A percentile compares a stretch with the other conserved stretches of the same genome.
phyloP scores from a whole-genome alignment of 2,797 vertebrate genomes.

The Cryptoprocta ferox region DNA sequence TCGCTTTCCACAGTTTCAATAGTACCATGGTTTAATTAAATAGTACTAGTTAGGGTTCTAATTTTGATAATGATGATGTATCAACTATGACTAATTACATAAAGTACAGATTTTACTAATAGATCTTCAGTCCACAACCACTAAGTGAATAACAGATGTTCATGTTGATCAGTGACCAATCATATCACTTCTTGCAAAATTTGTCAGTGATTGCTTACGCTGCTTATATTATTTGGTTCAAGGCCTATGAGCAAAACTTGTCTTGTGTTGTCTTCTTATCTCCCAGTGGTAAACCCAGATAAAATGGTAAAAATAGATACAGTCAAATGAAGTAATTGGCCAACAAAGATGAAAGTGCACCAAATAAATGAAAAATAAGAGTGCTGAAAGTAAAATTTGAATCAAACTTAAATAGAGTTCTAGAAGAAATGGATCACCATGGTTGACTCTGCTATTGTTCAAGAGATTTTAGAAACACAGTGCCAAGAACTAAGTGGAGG shows the following conservation, averaged over 20 bases:
- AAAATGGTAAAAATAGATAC: not conserved
- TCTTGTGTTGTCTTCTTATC: not conserved
- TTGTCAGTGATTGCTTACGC: not conserved
- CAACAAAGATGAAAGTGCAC: not conserved
- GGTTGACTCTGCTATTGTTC: not conserved
- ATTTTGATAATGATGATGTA: not conserved
- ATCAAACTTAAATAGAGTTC: not conserved
- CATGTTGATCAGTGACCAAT: not conserved
- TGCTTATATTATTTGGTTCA: not conserved
- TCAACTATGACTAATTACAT: not conserved
- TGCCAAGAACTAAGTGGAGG: not conserved
- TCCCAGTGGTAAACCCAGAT: not conserved
- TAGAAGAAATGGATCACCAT: not conserved
- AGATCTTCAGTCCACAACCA: not conserved
- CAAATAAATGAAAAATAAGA: not conserved
- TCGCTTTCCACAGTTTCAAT: not conserved
- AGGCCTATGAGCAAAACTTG: not conserved
- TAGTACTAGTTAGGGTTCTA: not conserved
- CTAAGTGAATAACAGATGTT: not conserved
- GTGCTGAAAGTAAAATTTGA: not conserved
- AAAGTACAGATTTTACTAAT: not conserved
- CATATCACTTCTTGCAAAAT: not conserved
- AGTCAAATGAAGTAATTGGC: not conserved
- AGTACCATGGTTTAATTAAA: not conserved
- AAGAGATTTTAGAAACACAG: not conserved